Base-by-base conservation (phyloP, 2,888 invertebrate species). In the Horisme vitalbata region DNA sequence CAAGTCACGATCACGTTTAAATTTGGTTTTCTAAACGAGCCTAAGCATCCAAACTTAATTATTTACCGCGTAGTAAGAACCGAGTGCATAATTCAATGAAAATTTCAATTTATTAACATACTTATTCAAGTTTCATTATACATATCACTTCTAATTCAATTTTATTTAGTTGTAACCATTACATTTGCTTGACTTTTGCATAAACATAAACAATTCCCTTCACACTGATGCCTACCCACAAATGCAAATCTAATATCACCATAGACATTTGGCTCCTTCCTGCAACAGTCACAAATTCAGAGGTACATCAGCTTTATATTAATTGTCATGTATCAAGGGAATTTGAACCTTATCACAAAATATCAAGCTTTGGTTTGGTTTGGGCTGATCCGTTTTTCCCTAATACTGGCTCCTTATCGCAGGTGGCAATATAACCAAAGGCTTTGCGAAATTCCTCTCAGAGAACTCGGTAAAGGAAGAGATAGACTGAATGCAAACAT, bases 361-460 rank as follows among this genome's bases (percentile, higher is more conserved):
- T 0, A 2, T 38, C 56, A 75, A 54, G 52, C 64, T 61, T 54
- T 34, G 32, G 27, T 65, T 72, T 74, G 2, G 51, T 36, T 28
- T 47, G 43, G 8, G 33, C 5, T 39, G 39, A 45, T 41, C 55
- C 35, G 36, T 35, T 54, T 63, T 60, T 48, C 55, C 62, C 57
- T 65, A 71, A 75, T 68, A 72, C 68, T 57, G 47, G 56, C 65
- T 71, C 69, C 69, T 74, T 75, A 78, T 78, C 72, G 71, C 74
- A 75, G 75, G 77, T 75, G 74, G 74, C 68, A 72, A 68, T 71
- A 69, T 72, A 66, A 68, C 67, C 66, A 59, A 70, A 67, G 68
- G 64, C 67, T 71, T 61, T 68, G 71, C 67, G 72, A 74, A 79
- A 79, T 75, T 68, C 65, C 65, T 57, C 65, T 67, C 66, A 61